Evolutionary conservation across 2,113 vertebrate genomes (phyloP), one percentile per base, ranked within the genome.

Genomic region (Seriola aureovittata): DNA sequence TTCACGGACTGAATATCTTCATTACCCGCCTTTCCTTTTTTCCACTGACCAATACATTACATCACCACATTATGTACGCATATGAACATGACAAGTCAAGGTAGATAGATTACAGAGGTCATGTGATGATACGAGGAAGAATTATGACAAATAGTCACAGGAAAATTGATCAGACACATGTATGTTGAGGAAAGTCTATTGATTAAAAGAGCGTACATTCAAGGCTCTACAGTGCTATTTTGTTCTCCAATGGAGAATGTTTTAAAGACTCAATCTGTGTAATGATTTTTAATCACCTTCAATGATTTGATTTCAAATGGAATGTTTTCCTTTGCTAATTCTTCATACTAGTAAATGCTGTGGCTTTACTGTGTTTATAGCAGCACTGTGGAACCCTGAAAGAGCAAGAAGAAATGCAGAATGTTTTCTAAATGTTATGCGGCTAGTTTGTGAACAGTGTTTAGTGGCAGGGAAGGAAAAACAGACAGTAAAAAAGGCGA

Each of bases 391-490:
- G 77, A 90, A 25, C 86, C 68, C 85, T 74, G 77, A 88, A 70
- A 32, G 4, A 34, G 40, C 42, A 52, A 52, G 66, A 89, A 65
- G 74, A 89, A 90, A 84, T 44, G 57, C 55, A 71, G 72, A 78
- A 80, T 72, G 72, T 80, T 71, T n/a, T 60, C 50, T 69, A 32
- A 64, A 87, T 70, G 85, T 89, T 86, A 93, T 64, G 86, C 48
- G 48, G 0, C 71, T 67, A 59, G 73, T 62, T 67, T 63, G 57
- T 83, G 55, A 85, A 80, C 29, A 86, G 81, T 3, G 17, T 89
- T 92, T 79, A 92, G 76, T 73, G 71, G 81, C n/a, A 80, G 75
- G 81, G 77, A 77, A 88, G 68, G 72, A 80, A 90, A 88, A 72
- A 92, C 57, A 84, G 77, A 81, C 36, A 76, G 50, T 32, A 17